Conservation (phyloP, 64 coral and sea anemone genomes). For the Porites australiensis region DNA sequence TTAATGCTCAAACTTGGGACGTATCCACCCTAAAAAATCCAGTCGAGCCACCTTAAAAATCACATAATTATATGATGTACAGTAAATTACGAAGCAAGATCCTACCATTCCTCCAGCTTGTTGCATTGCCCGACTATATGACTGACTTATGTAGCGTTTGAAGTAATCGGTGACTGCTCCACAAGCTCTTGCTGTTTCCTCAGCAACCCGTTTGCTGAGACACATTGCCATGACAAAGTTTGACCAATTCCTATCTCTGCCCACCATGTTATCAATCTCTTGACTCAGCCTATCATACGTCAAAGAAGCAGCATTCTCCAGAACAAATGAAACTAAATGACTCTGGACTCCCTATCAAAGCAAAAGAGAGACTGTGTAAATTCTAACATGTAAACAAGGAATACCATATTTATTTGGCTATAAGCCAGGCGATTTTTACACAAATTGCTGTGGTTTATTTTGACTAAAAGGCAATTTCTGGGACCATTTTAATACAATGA, state of each 20-base stretch:
- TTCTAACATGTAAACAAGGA: not conserved
- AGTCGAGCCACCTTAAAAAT: too few relatives aligned
- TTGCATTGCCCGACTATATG: slow-evolving; percentile 31
- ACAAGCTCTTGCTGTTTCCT: slow-evolving; percentile 32
- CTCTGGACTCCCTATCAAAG: not conserved
- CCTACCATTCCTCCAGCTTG: slow-evolving; percentile 79
- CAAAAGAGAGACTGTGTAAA: not conserved
- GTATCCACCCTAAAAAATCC: too few relatives aligned
- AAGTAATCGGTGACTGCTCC: slow-evolving; percentile 27
- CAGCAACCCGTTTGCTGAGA: slow-evolving; percentile 33
- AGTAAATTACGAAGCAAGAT: not conserved
- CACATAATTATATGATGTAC: too few relatives aligned
- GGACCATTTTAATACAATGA: too few relatives aligned
- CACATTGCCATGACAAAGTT: slow-evolving; percentile 63
- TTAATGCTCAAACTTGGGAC: too few relatives aligned
- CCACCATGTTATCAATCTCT: slow-evolving; percentile 67
- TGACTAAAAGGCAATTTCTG: too few relatives aligned
- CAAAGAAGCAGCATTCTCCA: slow-evolving; percentile 35
- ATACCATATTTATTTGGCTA: too few relatives aligned
- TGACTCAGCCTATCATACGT: slow-evolving; percentile 57
- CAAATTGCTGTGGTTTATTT: too few relatives aligned
- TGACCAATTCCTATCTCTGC: slow-evolving; percentile 65
- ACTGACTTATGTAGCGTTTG: slow-evolving; percentile 29
- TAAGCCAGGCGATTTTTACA: too few relatives aligned
- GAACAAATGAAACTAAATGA: slow-evolving; percentile 9